These are phyloP conservation scores for Eupristina koningsbergeri DNA, from an alignment of 1,140 invertebrate genomes.

Conservation along the genomic window DNA sequence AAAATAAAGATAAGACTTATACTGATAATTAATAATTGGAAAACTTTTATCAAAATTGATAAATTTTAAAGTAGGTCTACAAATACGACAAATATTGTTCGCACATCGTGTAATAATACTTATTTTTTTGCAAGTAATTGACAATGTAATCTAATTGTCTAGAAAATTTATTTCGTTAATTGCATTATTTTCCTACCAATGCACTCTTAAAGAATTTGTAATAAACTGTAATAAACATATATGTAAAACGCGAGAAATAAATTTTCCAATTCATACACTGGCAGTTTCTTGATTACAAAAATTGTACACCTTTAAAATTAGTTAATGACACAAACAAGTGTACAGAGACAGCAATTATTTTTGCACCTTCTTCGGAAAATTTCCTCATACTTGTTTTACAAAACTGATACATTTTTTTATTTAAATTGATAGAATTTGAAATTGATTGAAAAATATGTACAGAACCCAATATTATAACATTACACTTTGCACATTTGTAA, in stretches of 20 bases:
- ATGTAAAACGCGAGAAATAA: constrained; percentile 28
- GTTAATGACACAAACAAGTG: constrained; percentile 33
- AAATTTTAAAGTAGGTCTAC: constrained; percentile 28
- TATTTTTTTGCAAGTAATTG: constrained; percentile 32
- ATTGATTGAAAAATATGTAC: constrained; percentile 34
- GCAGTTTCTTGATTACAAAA: constrained; percentile 37
- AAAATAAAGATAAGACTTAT: not conserved
- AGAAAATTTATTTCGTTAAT: constrained; percentile 46
- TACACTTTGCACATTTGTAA: constrained; percentile 37
- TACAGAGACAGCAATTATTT: constrained; percentile 23
- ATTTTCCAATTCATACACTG: constrained; percentile 41
- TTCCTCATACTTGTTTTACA: constrained; percentile 27
- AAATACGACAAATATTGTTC: constrained; percentile 26
- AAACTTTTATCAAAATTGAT: constrained; percentile 20
- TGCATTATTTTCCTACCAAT: not conserved
- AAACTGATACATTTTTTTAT: constrained; percentile 32
- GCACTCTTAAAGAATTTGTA: not conserved
- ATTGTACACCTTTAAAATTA: constrained; percentile 30
- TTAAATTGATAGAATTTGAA: constrained; percentile 16
- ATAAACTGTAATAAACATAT: not conserved
- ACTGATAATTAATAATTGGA: constrained; percentile 4
- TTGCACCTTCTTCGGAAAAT: constrained; percentile 1
- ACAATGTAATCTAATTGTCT: constrained; percentile 30
- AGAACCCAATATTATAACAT: constrained; percentile 35
- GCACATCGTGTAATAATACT: constrained; percentile 28